Conservation (phyloP, 1,140 invertebrate species). For the Bombus cullumanus region DNA sequence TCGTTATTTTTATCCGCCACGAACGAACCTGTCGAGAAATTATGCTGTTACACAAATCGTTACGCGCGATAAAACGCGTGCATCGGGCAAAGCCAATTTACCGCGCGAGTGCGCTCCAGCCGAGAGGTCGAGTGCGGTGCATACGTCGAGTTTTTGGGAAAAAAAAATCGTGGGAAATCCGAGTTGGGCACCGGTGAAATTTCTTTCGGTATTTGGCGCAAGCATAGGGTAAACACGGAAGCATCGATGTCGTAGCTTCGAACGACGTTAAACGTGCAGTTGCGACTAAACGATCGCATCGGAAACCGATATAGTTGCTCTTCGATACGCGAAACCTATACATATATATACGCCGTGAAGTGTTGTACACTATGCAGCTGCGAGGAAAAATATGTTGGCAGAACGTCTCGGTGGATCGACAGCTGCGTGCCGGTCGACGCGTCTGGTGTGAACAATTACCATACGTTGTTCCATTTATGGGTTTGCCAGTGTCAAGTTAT, state of each 20-base stretch:
- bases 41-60: slow-evolving; percentile 10
- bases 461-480: slow-evolving; percentile 27
- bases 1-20: slow-evolving; percentile 39
- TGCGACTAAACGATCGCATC: slow-evolving; percentile 3
- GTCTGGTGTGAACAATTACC: slow-evolving; percentile 37
- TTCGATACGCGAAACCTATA: neutral
- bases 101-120: neutral
- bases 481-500: neutral
- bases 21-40: slow-evolving; percentile 5
- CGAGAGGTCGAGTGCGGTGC: neutral
- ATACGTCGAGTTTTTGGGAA: neutral
- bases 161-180: neutral
- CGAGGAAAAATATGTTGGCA: neutral
- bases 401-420: slow-evolving; percentile 23
- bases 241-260: neutral
- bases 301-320: slow-evolving; percentile 14
- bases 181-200: neutral
- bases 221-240: neutral
- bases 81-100: slow-evolving; percentile 19
- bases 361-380: neutral
- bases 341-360: neutral
- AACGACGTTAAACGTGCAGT: neutral
- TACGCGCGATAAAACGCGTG: slow-evolving; percentile 20
- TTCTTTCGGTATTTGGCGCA: neutral
- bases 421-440: slow-evolving; percentile 29